phyloP scores from a whole-genome alignment of 2,113 vertebrate genomes.

The Laterallus jamaicensis region DNA sequence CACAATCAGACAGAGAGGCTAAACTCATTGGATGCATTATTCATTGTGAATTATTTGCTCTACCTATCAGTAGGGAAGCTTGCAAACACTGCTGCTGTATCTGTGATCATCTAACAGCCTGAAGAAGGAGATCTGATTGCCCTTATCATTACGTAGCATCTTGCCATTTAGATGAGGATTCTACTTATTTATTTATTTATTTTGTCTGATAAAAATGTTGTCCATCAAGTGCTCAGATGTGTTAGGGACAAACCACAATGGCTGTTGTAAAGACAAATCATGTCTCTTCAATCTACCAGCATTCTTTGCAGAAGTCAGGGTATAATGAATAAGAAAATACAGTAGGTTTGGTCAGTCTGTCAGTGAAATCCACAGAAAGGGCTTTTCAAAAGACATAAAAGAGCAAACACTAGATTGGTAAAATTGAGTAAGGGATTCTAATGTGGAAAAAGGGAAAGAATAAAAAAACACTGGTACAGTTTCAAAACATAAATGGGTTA shows the following conservation, averaged over 20 bases:
- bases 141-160: not conserved
- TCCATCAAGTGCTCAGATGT: not conserved
- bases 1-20: constrained; percentile 37
- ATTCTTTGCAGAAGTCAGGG: not conserved
- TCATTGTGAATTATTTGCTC: constrained; percentile 48
- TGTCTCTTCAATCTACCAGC: not conserved
- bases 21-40: constrained; percentile 64
- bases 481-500: not conserved
- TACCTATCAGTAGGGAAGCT: constrained; percentile 40
- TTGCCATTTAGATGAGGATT: not conserved
- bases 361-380: not conserved
- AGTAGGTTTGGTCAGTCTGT: not conserved
- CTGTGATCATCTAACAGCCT: constrained; percentile 36
- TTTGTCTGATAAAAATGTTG: not conserved
- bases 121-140: constrained; percentile 55
- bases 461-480: not conserved
- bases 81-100: constrained; percentile 40
- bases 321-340: not conserved
- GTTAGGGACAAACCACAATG: not conserved
- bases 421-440: not conserved
- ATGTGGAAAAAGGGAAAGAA: not conserved
- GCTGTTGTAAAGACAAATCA: not conserved
- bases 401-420: not conserved
- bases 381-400: not conserved
- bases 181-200: not conserved